Evolutionary conservation across 2,888 invertebrate genomes (phyloP).

Genomic region (Scelioninae gen. 2): DNA sequence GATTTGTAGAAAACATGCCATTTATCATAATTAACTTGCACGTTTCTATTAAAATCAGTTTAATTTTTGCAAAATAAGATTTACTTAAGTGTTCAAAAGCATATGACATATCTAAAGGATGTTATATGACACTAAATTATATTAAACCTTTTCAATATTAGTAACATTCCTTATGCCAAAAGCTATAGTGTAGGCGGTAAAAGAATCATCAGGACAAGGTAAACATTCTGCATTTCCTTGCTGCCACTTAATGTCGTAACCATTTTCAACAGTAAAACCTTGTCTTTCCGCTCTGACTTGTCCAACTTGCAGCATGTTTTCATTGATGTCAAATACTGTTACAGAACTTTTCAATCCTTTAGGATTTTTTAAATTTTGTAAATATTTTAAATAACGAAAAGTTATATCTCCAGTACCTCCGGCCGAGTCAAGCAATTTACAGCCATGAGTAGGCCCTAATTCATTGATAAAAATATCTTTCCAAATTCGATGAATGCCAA

Average conservation of each 20-base stretch:
- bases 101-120: no score
- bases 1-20: no score
- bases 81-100: no score
- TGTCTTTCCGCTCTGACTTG: constrained; percentile 82
- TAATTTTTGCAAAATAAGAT: constrained; percentile 3
- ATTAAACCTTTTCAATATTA: constrained; percentile 89
- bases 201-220: constrained; percentile 84
- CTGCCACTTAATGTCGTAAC: constrained; percentile 81
- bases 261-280: constrained; percentile 77
- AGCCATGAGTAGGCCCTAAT: constrained; percentile 85
- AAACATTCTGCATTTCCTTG: constrained; percentile 92
- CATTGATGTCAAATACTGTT: constrained; percentile 93
- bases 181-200: constrained; percentile 95
- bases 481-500: constrained; percentile 96
- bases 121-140: no score
- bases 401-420: constrained; percentile 99
- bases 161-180: constrained; percentile 98
- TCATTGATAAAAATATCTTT: constrained; percentile 93
- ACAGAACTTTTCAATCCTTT: constrained; percentile 79
- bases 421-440: constrained; percentile 92
- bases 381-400: constrained; percentile 88
- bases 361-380: constrained; percentile 76
- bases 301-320: constrained; percentile 96
- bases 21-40: no score
- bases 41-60: not conserved